A percentile compares a stretch with the other conserved stretches of the same genome.
Evolutionary conservation across 2,888 invertebrate species (phyloP).

Genomic region (Caenorhabditis parvicauda): DNA sequence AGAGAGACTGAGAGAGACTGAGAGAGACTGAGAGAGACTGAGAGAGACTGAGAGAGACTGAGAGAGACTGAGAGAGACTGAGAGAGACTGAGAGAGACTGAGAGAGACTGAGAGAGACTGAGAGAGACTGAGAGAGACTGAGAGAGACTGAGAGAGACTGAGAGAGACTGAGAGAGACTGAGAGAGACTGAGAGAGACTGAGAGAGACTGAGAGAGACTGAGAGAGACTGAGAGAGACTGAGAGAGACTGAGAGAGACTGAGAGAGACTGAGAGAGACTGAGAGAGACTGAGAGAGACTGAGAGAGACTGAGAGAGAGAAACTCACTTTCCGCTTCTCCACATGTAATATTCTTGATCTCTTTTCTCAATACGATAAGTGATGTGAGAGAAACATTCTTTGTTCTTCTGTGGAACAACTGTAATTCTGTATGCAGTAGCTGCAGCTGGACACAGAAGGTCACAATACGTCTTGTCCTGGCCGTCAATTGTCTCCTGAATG

Average conservation of each 20-base stretch:
- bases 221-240: not conserved
- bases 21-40: constrained; percentile 6
- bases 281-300: too few relatives aligned
- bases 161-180: constrained; percentile 4
- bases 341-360: constrained; percentile 47
- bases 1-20: constrained; percentile 7
- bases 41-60: not conserved
- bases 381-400: constrained; percentile 49
- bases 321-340: constrained; percentile 50
- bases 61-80: not conserved
- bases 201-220: constrained; percentile 29
- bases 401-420: constrained; percentile 27
- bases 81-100: not conserved
- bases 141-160: constrained; percentile 7
- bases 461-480: constrained; percentile 53
- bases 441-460: constrained; percentile 53
- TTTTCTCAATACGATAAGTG: constrained; percentile 49
- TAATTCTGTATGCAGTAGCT: constrained; percentile 55
- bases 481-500: constrained; percentile 52
- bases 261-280: not conserved
- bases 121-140: constrained; percentile 2
- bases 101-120: not conserved
- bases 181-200: constrained; percentile 21
- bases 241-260: too few relatives aligned
- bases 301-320: not conserved